phyloP scores from a whole-genome alignment of 2,113 vertebrate genomes.

The Chascanopsetta lugubris region DNA sequence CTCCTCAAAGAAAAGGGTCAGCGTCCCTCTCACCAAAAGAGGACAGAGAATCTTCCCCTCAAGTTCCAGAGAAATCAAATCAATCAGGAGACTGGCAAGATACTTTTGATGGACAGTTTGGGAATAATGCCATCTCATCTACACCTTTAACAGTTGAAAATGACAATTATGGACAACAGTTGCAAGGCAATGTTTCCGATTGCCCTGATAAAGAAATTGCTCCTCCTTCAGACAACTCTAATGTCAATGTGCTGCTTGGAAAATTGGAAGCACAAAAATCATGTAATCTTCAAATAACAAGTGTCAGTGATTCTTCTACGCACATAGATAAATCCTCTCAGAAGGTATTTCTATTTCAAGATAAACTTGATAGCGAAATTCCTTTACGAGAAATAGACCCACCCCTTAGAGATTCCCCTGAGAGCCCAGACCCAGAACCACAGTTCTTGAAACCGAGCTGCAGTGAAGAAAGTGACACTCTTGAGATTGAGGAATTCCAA shows the following conservation, averaged over 20 bases:
- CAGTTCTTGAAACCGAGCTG: conserved; percentile 54
- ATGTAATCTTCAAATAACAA: conserved; percentile 20
- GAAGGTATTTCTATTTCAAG: conserved; percentile 24
- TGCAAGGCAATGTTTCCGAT: conserved; percentile 27
- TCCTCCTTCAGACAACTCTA: conserved; percentile 10
- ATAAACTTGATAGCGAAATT: conserved; percentile 64
- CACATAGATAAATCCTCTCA: conserved; percentile 28
- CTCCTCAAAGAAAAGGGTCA: conserved; percentile 63
- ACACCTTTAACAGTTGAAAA: conserved; percentile 30
- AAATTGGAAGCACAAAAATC: conserved; percentile 33
- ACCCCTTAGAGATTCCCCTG: conserved; percentile 73
- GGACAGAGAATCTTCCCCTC: conserved; percentile 38
- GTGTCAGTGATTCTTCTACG: conserved; percentile 6
- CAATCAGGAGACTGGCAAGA: conserved; percentile 25
- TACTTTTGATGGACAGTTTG: conserved; percentile 25
- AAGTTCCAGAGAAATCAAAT: conserved; percentile 64
- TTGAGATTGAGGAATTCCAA: conserved; percentile 27
- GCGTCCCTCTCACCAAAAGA: conserved; percentile 45
- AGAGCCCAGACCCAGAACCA: conserved; percentile 77
- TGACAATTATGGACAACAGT: conserved; percentile 37
- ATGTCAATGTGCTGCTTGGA: conserved; percentile 46
- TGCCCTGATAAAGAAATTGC: conserved; percentile 25
- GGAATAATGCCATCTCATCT: conserved; percentile 14
- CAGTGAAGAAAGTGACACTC: conserved; percentile 28
- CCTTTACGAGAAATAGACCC: conserved; percentile 73